A percentile compares a stretch with the other conserved stretches of the same genome.
Conservation (phyloP, 1,140 invertebrate genomes). For the Babylonia areolata region DNA sequence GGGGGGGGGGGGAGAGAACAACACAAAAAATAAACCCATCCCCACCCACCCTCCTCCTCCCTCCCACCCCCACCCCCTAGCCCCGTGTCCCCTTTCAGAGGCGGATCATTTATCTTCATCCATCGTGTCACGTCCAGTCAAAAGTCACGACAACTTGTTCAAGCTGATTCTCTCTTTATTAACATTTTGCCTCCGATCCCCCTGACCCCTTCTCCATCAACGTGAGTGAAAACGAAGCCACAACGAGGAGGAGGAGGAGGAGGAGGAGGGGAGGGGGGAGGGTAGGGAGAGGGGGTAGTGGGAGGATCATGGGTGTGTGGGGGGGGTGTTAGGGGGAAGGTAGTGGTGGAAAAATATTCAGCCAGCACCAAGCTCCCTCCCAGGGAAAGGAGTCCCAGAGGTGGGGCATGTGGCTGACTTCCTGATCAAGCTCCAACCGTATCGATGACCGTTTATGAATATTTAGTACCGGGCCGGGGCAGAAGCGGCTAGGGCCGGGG, state of each 20-base stretch:
- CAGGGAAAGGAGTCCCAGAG: not conserved
- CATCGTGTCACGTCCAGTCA: constrained; percentile 11
- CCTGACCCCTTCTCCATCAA: not conserved
- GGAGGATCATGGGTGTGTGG: no score
- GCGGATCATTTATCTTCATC: constrained; percentile 14
- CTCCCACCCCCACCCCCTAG: no score
- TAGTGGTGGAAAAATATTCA: constrained; percentile 29
- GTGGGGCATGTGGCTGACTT: not conserved
- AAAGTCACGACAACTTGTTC: constrained; percentile 2
- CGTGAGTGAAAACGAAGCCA: constrained; percentile 11
- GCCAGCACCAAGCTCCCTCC: not conserved
- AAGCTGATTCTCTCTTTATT: not conserved
- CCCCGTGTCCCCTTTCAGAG: not conserved
- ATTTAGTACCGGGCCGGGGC: constrained; percentile 27
- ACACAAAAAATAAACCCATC: no score
- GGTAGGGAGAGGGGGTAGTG: no score
- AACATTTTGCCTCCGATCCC: constrained; percentile 16
- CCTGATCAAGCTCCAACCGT: constrained; percentile 31
- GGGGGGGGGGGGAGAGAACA: not conserved
- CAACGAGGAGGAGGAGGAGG: constrained; percentile 1
- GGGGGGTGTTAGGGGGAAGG: no score
- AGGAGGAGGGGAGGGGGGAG: no score
- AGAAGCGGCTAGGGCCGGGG: no score
- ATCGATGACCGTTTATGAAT: constrained; percentile 43
- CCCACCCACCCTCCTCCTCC: no score